Base-by-base conservation (phyloP, 2,888 invertebrate species). In the Pardosa pseudoannulata region DNA sequence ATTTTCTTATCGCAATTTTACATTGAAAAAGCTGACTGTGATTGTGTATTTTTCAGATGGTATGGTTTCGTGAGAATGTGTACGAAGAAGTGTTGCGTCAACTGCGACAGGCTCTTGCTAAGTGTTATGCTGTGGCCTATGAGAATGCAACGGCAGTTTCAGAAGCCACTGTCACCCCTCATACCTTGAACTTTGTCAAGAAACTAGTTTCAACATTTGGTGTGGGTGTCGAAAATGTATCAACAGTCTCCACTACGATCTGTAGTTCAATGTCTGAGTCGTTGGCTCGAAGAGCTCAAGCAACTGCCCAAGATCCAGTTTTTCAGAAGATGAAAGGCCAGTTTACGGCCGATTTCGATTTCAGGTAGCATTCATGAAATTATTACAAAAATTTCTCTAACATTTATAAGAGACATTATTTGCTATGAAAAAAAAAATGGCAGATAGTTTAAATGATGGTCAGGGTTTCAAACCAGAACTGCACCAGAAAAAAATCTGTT, bases 311-410 rank as follows among this genome's bases (percentile, higher is more conserved):
- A 91, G 98, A 98, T 93, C 98, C 98, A 0, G 96, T 97, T 88
- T 98, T 98, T 93, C 97, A 97, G 92, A 96, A 96, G 92, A 97
- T 98, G 96, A 98, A 98, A 92, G 95, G 94, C 78, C 97, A 98
- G 92, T 98, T 98, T 92, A 96, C 97, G 0, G 95, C 95, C 74
- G 98, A 98, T 93, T 98, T 98, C 92, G 98, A 98, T 93, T 98
- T 98, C 92, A 95, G 95, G 88, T 96, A 95, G n/a, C n/a, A n/a
- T n/a, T n/a, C n/a, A n/a, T n/a, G n/a, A n/a, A n/a, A n/a, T n/a
- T n/a, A n/a, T n/a, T n/a, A n/a, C n/a, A n/a, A n/a, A n/a, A n/a
- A n/a, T n/a, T n/a, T n/a, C n/a, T n/a, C n/a, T n/a, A n/a, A n/a
- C n/a, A n/a, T n/a, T n/a, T n/a, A n/a, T n/a, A n/a, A n/a, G n/a